Evolutionary conservation across 2,797 vertebrate genomes (phyloP).

Genomic region (Linurgus olivaceus): DNA sequence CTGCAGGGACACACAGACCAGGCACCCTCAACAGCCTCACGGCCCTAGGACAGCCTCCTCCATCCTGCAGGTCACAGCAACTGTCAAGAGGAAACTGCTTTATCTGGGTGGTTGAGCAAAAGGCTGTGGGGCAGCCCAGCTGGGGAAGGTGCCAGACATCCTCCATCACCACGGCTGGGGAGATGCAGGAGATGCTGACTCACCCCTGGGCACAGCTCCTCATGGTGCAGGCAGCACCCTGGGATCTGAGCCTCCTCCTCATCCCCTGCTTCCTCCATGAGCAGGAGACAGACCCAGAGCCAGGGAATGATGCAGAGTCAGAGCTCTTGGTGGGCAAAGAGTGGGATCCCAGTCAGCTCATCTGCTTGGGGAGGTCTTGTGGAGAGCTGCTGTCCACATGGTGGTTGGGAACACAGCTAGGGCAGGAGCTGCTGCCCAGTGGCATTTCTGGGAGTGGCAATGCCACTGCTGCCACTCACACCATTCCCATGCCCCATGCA

Average conservation of each 20-base stretch:
- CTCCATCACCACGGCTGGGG: neutral
- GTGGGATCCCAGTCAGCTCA: no score
- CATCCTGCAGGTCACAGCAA: neutral
- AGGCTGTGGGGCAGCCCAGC: neutral
- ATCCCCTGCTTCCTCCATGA: neutral
- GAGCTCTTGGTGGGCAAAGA: neutral
- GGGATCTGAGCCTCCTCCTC: neutral
- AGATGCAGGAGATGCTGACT: neutral
- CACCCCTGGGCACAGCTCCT: neutral
- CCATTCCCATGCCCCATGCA: rapidly evolving
- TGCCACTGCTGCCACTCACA: rapidly evolving
- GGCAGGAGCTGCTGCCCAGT: neutral
- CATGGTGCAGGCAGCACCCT: neutral
- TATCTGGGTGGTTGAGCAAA: conserved; percentile 1
- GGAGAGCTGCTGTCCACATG: rapidly evolving
- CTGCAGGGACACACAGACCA: neutral
- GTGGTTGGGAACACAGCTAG: rapidly evolving
- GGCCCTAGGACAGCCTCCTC: neutral
- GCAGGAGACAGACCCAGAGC: neutral
- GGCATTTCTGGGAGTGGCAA: neutral
- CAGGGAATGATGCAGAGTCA: neutral
- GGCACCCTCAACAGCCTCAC: neutral
- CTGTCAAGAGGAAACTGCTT: neutral
- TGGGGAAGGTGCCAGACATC: neutral
- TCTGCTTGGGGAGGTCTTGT: neutral